Evolutionary conservation across 1,140 invertebrate species (phyloP).

Genomic region (Scaptomyza graminum): DNA sequence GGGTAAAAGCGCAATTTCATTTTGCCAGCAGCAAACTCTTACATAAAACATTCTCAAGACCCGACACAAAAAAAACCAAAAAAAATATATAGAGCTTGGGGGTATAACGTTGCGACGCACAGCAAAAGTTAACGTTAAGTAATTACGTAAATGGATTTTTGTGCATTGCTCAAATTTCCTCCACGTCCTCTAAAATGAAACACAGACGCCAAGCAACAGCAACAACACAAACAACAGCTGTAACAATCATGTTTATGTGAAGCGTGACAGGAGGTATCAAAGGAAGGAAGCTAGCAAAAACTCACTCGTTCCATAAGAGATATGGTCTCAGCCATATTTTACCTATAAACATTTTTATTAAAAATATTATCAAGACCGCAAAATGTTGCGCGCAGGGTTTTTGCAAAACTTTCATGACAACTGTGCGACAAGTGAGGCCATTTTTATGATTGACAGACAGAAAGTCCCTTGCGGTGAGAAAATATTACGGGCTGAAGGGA

Average conservation of each 20-base stretch:
- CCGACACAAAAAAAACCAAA: neutral
- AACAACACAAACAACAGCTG: slow-evolving; percentile 35
- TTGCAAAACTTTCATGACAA: slow-evolving; percentile 56
- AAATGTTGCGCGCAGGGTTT: neutral
- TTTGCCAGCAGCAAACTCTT: slow-evolving; percentile 38
- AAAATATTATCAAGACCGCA: slow-evolving; percentile 28
- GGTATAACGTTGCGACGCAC: slow-evolving; percentile 12
- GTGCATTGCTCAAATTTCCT: slow-evolving; percentile 78
- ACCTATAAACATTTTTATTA: slow-evolving; percentile 42
- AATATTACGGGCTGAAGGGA: neutral
- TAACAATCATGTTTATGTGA: slow-evolving; percentile 69
- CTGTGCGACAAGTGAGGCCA: slow-evolving; percentile 62
- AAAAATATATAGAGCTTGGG: neutral
- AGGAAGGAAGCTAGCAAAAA: slow-evolving; percentile 71
- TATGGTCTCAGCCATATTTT: slow-evolving; percentile 27
- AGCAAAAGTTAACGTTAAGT: slow-evolving; percentile 75
- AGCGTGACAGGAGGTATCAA: slow-evolving; percentile 73
- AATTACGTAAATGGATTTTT: slow-evolving; percentile 82
- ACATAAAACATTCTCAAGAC: slow-evolving; percentile 20
- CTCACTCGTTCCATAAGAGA: slow-evolving; percentile 35
- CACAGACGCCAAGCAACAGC: slow-evolving; percentile 43
- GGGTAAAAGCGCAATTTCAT: slow-evolving; percentile 40
- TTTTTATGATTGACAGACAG: slow-evolving; percentile 70
- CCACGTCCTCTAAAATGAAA: slow-evolving; percentile 64
- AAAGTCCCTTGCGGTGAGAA: slow-evolving; percentile 32